Evolutionary conservation across 1,140 invertebrate genomes (phyloP), one percentile per base, ranked within the genome.

Genomic region (Zaprionus capensis): DNA sequence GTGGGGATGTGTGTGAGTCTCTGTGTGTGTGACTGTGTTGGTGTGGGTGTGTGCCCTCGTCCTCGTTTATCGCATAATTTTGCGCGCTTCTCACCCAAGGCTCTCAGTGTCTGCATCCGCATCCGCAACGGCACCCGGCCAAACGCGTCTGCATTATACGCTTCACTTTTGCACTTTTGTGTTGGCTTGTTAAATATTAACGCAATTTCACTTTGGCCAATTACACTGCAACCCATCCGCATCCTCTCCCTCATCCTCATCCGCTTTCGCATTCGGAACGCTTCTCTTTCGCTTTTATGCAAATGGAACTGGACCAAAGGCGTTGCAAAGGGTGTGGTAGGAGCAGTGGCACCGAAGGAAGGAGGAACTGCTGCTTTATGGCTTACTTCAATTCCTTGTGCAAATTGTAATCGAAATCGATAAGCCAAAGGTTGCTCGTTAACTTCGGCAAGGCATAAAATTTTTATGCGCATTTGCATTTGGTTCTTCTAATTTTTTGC

Each of bases 131-230:
- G 64, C 46, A 63, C 62, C 51, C 73, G 26, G 41, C 58, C 38
- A 56, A 28, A 56, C 20, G 22, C 31, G 38, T 58, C 31, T 56
- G 77, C 59, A 67, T 85, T 68, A 81, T 80, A 59, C 49, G 41
- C 72, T 79, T 85, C 78, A 56, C 71, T 77, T 83, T 80, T 85
- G 69, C 81, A 81, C 76, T 82, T 80, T 81, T 59, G 68, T 59
- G 68, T 78, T 80, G 57, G 63, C 81, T 90, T 82, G 79, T 90
- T 85, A 90, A 90, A 90, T 90, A 90, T 90, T 90, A 90, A 90
- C 81, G 85, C 86, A 91, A 88, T 88, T 88, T 76, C 81, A 85
- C 85, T 88, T 80, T 74, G 79, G 71, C 85, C 85, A 90, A 90
- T 90, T 90, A 85, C 81, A 85, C 78, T 90, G 85, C 85, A 88